Conservation (phyloP, 2,797 vertebrate species). For the Gymnopithys bicolor region DNA sequence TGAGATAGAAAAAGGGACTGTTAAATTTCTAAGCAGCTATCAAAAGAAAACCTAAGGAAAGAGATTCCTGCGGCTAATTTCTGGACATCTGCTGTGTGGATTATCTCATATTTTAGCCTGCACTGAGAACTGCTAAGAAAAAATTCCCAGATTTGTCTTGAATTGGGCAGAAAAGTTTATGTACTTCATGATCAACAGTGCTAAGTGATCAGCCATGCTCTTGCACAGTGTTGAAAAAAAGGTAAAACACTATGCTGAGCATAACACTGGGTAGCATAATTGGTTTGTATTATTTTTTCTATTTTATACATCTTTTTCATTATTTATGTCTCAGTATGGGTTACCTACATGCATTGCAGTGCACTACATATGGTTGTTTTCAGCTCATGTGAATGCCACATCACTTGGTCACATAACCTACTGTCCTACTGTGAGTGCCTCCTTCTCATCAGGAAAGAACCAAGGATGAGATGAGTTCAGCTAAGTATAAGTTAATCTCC, state of each 20-base stretch:
- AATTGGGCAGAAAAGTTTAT: not conserved
- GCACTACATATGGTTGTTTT: not conserved
- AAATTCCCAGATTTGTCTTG: not conserved
- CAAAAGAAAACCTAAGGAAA: not conserved
- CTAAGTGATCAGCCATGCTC: fast-evolving
- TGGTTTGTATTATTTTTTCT: not conserved
- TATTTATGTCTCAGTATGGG: not conserved
- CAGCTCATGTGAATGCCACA: not conserved
- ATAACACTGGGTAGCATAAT: not conserved
- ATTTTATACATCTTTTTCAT: not conserved
- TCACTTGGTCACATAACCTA: not conserved
- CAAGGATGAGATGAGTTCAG: not conserved
- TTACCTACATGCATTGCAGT: not conserved
- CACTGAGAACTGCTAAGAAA: not conserved
- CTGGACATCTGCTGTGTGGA: not conserved
- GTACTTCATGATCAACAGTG: not conserved
- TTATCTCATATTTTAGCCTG: not conserved
- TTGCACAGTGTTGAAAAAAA: not conserved
- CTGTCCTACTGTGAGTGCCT: not conserved
- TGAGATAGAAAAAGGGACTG: not conserved
- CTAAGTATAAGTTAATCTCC: not conserved
- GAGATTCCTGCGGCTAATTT: not conserved
- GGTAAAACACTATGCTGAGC: not conserved
- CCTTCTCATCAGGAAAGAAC: not conserved
- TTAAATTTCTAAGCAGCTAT: not conserved